Conservation (phyloP, 2,797 vertebrate genomes). For the Dicrostonyx torquatus region DNA sequence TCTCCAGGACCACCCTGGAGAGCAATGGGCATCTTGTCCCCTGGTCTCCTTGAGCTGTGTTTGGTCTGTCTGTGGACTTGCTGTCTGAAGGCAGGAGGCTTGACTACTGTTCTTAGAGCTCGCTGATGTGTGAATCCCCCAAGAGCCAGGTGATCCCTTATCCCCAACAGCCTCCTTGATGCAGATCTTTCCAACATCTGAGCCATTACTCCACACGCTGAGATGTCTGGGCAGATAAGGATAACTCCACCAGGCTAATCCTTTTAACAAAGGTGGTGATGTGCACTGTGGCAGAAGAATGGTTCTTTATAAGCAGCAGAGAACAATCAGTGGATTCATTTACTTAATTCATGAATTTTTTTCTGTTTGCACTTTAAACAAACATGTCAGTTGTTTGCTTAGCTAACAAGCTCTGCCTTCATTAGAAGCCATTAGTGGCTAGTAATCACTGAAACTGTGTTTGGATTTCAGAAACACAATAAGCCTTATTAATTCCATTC, state of each 20-base stretch:
- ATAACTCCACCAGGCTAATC: slow-evolving; percentile 21
- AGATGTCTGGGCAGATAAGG: slow-evolving; percentile 54
- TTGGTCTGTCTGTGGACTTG: neutral
- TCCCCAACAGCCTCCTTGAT: neutral
- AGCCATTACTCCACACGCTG: slow-evolving; percentile 19
- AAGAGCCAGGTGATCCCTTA: neutral
- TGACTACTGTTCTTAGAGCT: slow-evolving; percentile 30
- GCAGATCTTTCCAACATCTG: slow-evolving; percentile 50
- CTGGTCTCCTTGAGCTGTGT: neutral
- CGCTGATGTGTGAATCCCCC: neutral
- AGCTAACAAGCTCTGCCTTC: slow-evolving; percentile 73
- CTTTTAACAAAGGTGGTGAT: slow-evolving; percentile 69
- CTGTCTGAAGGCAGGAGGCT: neutral
- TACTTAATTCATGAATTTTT: slow-evolving; percentile 73
- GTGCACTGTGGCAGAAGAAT: slow-evolving; percentile 60
- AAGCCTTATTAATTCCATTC: slow-evolving; percentile 66
- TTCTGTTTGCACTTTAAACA: slow-evolving; percentile 80
- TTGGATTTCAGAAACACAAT: slow-evolving; percentile 77
- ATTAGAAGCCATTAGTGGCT: slow-evolving; percentile 75
- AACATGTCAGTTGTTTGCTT: slow-evolving; percentile 76
- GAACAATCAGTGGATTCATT: slow-evolving; percentile 72
- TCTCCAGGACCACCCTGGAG: slow-evolving; percentile 69
- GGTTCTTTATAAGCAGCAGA: slow-evolving; percentile 50
- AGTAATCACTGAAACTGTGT: slow-evolving; percentile 73
- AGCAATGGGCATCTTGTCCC: neutral